Percentiles rank a stretch among this genome's conserved stretches.
Conservation (phyloP, 2,888 invertebrate species). For the Catocala fraxini region DNA sequence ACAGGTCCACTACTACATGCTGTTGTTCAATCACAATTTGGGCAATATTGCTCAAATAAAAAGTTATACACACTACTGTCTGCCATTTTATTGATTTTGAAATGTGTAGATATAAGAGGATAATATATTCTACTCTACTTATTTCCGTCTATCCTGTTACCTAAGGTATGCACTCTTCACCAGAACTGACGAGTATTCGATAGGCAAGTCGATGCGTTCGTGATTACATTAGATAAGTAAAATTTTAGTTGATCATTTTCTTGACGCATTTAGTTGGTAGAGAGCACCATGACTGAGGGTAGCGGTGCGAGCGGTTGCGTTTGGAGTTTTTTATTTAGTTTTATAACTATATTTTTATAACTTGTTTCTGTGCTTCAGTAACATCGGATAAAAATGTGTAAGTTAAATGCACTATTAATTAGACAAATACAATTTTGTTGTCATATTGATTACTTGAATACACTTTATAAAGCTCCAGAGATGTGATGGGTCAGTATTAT, state of each 20-base stretch:
- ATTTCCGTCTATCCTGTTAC: constrained; percentile 22
- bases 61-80: constrained; percentile 8
- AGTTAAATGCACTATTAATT: constrained; percentile 21
- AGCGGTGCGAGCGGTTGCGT: constrained; percentile 63
- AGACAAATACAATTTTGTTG: constrained; percentile 10
- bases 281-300: constrained; percentile 73
- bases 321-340: constrained; percentile 79
- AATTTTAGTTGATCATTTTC: constrained; percentile 60
- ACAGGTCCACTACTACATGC: constrained; percentile 14
- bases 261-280: constrained; percentile 47
- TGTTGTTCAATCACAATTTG: constrained; percentile 4
- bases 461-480: constrained; percentile 16
- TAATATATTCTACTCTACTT: constrained; percentile 20
- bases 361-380: constrained; percentile 72
- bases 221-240: constrained; percentile 54
- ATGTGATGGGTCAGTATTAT: constrained; percentile 68
- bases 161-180: constrained; percentile 16
- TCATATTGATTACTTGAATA: constrained; percentile 30
- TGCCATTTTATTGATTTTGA: constrained; percentile 8
- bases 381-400: constrained; percentile 55
- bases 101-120: constrained; percentile 17
- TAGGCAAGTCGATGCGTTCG: constrained; percentile 48
- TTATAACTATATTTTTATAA: constrained; percentile 75
- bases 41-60: constrained; percentile 10
- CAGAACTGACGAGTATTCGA: constrained; percentile 27